Base-by-base conservation (phyloP, 2,888 invertebrate species). In the Isotomurus palustris region DNA sequence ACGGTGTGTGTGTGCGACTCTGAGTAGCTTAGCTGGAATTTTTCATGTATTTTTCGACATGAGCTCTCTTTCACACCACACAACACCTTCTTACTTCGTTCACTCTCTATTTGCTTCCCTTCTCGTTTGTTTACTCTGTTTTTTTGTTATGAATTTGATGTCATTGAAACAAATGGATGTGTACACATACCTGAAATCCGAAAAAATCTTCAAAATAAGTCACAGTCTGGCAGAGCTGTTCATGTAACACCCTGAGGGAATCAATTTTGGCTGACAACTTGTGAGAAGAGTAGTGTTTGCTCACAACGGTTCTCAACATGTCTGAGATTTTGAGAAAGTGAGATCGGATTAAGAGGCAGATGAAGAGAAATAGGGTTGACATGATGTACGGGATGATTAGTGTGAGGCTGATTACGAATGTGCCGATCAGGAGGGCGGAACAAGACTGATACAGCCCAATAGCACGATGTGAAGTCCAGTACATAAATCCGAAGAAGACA, bases 131-230 rank as follows among this genome's bases (percentile, higher is more conserved):
- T n/a, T n/a, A n/a, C n/a, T n/a, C n/a, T n/a, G n/a, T n/a, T n/a
- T n/a, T n/a, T n/a, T n/a, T n/a, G n/a, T n/a, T n/a, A n/a, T n/a
- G n/a, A n/a, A n/a, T n/a, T n/a, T n/a, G n/a, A n/a, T n/a, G n/a
- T n/a, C n/a, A n/a, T n/a, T n/a, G n/a, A n/a, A n/a, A n/a, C n/a
- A n/a, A n/a, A n/a, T n/a, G n/a, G 22, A 29, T 19, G 35, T 4
- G 2, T 17, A 24, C 1, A 44, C 40, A 21, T 53, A 62, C 67
- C 57, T 67, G 67, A 17, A 67, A 49, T 36, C 64, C 64, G 45
- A 67, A 67, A 51, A 63, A 67, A 45, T 64, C 58, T 47, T 68
- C 67, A 52, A 68, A 68, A 54, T 57, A 56, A 19, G 43, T 56
- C 19, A 67, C 67, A 21, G 65, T 59, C 25, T 45, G 21, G 38